Evolutionary conservation across 2,888 invertebrate species (phyloP), one percentile per base, ranked within the genome.

Genomic region (Drosophila eohydei): DNA sequence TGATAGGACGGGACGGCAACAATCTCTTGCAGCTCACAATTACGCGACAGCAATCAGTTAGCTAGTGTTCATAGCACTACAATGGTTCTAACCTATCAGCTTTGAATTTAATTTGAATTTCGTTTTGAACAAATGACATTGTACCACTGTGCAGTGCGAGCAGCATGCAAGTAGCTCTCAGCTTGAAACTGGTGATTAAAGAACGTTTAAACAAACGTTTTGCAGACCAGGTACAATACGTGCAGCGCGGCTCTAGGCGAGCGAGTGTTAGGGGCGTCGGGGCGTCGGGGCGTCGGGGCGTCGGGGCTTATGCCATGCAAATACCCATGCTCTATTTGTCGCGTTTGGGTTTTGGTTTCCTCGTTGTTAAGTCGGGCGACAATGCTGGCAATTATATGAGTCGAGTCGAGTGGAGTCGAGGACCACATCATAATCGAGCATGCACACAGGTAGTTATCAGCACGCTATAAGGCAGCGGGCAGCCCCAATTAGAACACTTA

Each of bases 401-500:
- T 34, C 46, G 34, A 8, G 26, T 11, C 26, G 5, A 14, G 9
- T 30, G 30, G 56, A 43, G 36, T 34, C 34, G 34, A 50, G 58
- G 52, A 26, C 44, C 30, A 14, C 34, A 63, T 56, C 55, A 59
- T 51, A 72, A 54, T 72, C 32, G 30, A 9, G 16, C 44, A 38
- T 14, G 16, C 41, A 41, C 21, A 36, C 0, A 52, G 36, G n/a
- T 26, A 58, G 71, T 67, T 78, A 80, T 80, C 76, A 71, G 63
- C 65, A 70, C 71, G 43, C 71, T 38, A 68, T 76, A 69, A 58
- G 46, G 38, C 58, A 34, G 62, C 34, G 34, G 30, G 21, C 62
- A 64, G 64, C 16, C 14, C 34, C 78, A 81, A 88, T 83, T 86
- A 78, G 74, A 83, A 71, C 68, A 48, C 55, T 80, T 65, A 64